Base-by-base conservation (phyloP, 2,797 vertebrate species). In the Sternarchorhynchus goeldii region DNA sequence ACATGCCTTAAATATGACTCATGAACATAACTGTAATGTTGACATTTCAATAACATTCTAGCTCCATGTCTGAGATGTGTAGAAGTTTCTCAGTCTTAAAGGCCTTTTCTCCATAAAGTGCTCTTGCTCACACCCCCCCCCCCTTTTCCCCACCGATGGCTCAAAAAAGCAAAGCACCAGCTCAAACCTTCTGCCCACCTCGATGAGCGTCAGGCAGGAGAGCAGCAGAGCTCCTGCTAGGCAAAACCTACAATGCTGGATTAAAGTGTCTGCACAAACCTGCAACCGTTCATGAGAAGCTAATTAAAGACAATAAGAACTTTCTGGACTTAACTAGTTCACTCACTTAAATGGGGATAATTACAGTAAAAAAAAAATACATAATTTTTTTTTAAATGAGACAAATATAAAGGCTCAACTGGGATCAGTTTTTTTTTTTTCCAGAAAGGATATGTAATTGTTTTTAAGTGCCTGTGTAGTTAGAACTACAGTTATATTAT, bases 1-100 rank as follows among this genome's bases (percentile, higher is more conserved):
- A 70, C 53, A 17, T 56, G 68, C 53, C 50, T 57, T 57, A 20
- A 36, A 57, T 57, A 36, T 71, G 68, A 57, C 53, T 71, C 53
- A 71, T 53, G 32, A 25, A 71, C 56, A 6, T 71, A 31, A 31
- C 50, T 34, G 32, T 56, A 31, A 56, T 53, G 57, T 34, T 14
- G 31, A 12, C 10, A 36, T 18, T 14, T 71, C 53, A 71, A 32
- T 6, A 41, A 41, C 39, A 57, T 53, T 32, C 50, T 57, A 71
- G 34, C 68, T 55, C 25, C 25, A 8, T 3, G 18, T 34, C 53
- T 56, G 68, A 72, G 68, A 14, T 12, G 29, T 16, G 5, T 2
- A 57, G 5, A 29, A 57, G 55, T 55, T 25, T 69, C 45, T 68
- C 41, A 8, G 41, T 25, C 41, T 53, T 68, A 53, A 31, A 21